Percentiles rank a stretch among this genome's conserved stretches.
Conservation (phyloP, 2,797 vertebrate genomes). For the Myotis planiceps region DNA sequence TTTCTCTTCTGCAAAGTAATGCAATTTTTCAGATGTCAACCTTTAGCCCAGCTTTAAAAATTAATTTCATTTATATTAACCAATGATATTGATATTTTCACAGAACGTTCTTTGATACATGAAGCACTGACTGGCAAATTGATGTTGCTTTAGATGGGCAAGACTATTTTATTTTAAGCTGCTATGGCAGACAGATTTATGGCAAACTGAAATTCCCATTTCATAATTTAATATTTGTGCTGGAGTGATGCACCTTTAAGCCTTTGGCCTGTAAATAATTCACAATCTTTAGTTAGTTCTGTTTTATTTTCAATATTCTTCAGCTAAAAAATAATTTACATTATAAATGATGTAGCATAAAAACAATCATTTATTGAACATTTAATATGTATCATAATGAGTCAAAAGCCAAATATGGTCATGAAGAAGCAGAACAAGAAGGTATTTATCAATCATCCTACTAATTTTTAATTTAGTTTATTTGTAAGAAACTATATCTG, state of each 20-base stretch:
- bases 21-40: constrained; percentile 94
- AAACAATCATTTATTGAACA: constrained; percentile 42
- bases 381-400: constrained; percentile 49
- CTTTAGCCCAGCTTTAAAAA: constrained; percentile 92
- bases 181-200: constrained; percentile 86
- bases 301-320: constrained; percentile 78
- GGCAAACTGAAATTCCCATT: constrained; percentile 86
- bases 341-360: constrained; percentile 52
- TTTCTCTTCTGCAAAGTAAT: constrained; percentile 93
- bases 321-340: constrained; percentile 72
- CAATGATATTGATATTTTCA: constrained; percentile 93
- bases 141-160: constrained; percentile 86
- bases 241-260: constrained; percentile 84
- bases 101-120: constrained; percentile 90
- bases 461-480: constrained; percentile 36
- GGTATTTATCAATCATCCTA: constrained; percentile 30
- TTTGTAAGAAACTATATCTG: not conserved
- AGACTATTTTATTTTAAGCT: constrained; percentile 88
- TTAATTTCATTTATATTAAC: constrained; percentile 94
- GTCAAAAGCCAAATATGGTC: constrained; percentile 40
- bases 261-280: constrained; percentile 85
- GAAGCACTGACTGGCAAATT: constrained; percentile 88
- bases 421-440: constrained; percentile 45
- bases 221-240: constrained; percentile 88
- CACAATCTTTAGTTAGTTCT: constrained; percentile 73